Base-by-base conservation (phyloP, 2,797 vertebrate species). In the Ceryle rudis region DNA sequence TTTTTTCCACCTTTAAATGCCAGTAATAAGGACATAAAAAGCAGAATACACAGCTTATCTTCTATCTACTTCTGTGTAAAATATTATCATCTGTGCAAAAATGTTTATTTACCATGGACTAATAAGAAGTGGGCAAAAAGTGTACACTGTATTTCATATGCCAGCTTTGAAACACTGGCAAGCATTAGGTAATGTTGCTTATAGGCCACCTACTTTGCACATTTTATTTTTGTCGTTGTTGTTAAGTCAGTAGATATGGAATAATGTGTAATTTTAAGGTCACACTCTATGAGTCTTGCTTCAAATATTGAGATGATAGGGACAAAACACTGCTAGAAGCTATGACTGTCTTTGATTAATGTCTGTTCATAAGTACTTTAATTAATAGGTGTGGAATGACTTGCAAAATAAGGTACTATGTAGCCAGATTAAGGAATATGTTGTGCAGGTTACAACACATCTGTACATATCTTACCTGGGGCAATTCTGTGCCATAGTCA, bases 91-190 rank as follows among this genome's bases (percentile, higher is more conserved):
- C 73, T 5, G 3, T 10, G 11, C 4, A 26, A 62, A 74, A 69
- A 7, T 16, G 3, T 23, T 31, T 41, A 1, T 12, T 61, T 10
- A 9, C 1, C 1, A 33, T 49, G 22, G 57, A 5, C 39, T 19
- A 7, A 14, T 19, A 55, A 51, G 31, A 57, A 14, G 8, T 16
- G 12, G 29, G 7, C 35, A 41, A 39, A 25, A 78, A 26, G 10
- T 0, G 0, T 16, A 20, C 7, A 4, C 19, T 69, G 1, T 23
- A 12, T n/a, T 78, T 81, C 54, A 33, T 14, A 10, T 33, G 11
- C 33, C 44, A 86, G 12, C n/a, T 79, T 58, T 10, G 10, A 35
- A 51, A 65, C 7, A 35, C 19, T 20, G 67, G 11, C 15, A 96
- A 75, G 39, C 19, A 12, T 69, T 19, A 44, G 4, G 15, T 14